phyloP scores from a whole-genome alignment of 2,797 vertebrate species.

The Sphenopsis melanotis region DNA sequence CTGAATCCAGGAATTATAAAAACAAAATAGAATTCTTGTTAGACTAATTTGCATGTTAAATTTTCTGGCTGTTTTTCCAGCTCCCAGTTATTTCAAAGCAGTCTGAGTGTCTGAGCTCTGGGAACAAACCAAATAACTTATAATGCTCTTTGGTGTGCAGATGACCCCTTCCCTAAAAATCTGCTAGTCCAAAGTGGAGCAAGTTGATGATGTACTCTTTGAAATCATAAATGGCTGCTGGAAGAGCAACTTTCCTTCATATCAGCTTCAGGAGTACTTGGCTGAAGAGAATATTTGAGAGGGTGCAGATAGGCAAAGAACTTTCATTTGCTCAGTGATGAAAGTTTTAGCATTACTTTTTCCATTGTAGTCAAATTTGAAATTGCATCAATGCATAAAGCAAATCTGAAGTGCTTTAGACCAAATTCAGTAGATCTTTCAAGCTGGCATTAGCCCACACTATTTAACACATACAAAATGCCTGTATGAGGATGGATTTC shows the following conservation, averaged over 20 bases:
- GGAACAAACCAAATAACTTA: constrained; percentile 48
- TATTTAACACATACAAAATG: not conserved
- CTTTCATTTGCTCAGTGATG: not conserved
- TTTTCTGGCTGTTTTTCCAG: constrained; percentile 58
- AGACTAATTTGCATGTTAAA: constrained; percentile 38
- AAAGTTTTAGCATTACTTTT: not conserved
- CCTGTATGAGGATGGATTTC: not conserved
- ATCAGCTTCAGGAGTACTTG: not conserved
- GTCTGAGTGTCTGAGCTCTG: constrained; percentile 27
- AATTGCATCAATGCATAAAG: not conserved
- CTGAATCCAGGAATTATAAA: constrained; percentile 43
- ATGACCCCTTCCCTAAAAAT: constrained; percentile 57
- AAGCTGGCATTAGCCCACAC: not conserved
- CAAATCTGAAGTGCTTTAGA: not conserved
- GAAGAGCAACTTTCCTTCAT: not conserved
- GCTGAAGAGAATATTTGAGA: not conserved
- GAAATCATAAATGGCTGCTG: constrained; percentile 25
- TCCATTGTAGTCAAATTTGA: not conserved
- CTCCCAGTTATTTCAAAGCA: constrained; percentile 52
- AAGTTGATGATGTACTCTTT: constrained; percentile 30
- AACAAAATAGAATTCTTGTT: constrained; percentile 58
- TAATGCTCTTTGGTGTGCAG: constrained; percentile 33
- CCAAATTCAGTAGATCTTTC: not conserved
- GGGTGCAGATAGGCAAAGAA: not conserved
- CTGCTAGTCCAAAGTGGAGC: constrained; percentile 42